Conservation (phyloP, 1,140 invertebrate genomes). For the Pseudachorutes palmiensis region DNA sequence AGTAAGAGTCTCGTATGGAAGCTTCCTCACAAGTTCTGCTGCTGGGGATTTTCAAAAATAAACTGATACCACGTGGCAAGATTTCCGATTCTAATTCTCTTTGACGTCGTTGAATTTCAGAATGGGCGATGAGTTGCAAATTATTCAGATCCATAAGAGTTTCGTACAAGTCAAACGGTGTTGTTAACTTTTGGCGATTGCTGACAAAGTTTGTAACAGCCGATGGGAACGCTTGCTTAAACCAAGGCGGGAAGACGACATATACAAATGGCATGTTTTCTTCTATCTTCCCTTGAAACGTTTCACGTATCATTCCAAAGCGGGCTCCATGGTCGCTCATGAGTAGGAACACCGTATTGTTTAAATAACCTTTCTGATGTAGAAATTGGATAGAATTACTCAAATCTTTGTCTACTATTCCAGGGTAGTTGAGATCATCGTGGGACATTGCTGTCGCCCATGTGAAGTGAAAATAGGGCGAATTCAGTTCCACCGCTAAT, state of each 20-base stretch:
- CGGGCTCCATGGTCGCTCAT: constrained; percentile 41
- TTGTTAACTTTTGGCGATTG: constrained; percentile 26
- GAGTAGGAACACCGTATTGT: constrained; percentile 24
- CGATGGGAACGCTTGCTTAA: background rate
- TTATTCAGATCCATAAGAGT: constrained; percentile 25
- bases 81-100: background rate
- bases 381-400: constrained; percentile 6
- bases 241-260: constrained; percentile 24
- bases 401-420: constrained; percentile 52
- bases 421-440: constrained; percentile 62
- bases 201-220: constrained; percentile 20
- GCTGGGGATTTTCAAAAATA: constrained; percentile 17
- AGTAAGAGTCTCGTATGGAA: constrained; percentile 18
- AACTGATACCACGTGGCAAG: constrained; percentile 19
- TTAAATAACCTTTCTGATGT: constrained; percentile 12
- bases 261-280: constrained; percentile 33
- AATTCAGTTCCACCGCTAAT: constrained; percentile 22
- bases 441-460: constrained; percentile 70
- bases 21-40: constrained; percentile 22
- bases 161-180: constrained; percentile 30
- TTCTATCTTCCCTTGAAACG: constrained; percentile 33
- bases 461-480: constrained; percentile 59
- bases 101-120: background rate
- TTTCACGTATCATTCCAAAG: constrained; percentile 42
- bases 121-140: background rate